Conservation (phyloP, 2,888 invertebrate genomes). For the Neria commutata region DNA sequence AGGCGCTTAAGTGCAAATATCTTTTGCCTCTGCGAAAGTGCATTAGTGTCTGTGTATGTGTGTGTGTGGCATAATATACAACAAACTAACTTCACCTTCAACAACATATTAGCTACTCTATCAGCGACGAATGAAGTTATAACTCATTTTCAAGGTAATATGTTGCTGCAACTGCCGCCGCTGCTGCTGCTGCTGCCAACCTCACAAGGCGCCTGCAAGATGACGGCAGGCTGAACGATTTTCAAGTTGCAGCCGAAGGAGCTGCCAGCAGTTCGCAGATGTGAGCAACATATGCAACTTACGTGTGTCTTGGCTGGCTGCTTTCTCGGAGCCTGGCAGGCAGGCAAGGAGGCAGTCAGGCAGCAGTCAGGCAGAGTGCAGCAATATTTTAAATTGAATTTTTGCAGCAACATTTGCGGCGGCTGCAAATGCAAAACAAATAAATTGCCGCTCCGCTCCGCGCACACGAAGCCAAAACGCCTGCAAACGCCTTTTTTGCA, state of each 20-base stretch:
- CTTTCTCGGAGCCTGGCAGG: constrained; percentile 1
- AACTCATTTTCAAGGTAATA: constrained; percentile 44
- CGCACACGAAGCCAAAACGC: constrained; percentile 8
- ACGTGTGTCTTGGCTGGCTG: background rate
- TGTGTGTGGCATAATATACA: no score
- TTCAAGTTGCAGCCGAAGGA: background rate
- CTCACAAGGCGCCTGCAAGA: constrained; percentile 27
- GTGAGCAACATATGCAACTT: background rate
- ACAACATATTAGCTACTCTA: background rate
- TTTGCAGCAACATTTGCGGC: constrained; percentile 26
- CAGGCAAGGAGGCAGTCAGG: background rate
- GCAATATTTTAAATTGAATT: constrained; percentile 56
- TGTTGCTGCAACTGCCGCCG: constrained; percentile 36
- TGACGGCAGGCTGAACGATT: background rate
- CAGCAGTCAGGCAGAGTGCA: constrained; percentile 40
- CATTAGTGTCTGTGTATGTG: no score
- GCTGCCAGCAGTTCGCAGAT: background rate
- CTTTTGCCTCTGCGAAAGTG: no score
- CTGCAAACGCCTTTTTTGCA: background rate
- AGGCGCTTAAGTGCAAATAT: no score
- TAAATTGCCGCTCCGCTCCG: constrained; percentile 17
- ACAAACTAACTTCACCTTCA: no score
- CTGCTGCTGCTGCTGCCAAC: constrained; percentile 37
- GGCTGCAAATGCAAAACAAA: constrained; percentile 24
- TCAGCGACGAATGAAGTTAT: background rate